A percentile compares a stretch with the other conserved stretches of the same genome.
Conservation (phyloP, 2,113 vertebrate species). For the Baryphthengus martii region DNA sequence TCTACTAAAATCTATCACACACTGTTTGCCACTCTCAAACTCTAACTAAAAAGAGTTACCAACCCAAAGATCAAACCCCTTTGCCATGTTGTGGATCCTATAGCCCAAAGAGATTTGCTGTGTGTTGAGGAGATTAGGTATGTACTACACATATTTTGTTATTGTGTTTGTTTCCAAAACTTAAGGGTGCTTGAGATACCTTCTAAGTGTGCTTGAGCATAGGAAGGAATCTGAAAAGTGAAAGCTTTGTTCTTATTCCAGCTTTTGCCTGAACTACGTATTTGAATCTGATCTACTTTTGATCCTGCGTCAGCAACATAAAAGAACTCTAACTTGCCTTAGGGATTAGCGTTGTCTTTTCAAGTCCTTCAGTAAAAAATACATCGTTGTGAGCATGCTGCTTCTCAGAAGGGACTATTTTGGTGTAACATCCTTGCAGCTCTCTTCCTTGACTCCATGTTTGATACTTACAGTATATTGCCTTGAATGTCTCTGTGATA, state of each 20-base stretch:
- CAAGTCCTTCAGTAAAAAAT: background rate
- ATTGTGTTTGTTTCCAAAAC: background rate
- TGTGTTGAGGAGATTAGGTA: background rate
- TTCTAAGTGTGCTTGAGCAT: background rate
- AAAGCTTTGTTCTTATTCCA: background rate
- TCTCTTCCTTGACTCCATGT: background rate
- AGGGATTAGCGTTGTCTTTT: background rate
- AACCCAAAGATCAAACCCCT: background rate
- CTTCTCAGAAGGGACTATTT: background rate
- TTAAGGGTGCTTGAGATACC: background rate
- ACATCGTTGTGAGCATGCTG: background rate
- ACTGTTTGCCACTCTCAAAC: background rate
- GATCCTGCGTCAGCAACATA: background rate
- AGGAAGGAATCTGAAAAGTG: background rate
- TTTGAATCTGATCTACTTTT: background rate
- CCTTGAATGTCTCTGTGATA: background rate
- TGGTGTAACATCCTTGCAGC: background rate
- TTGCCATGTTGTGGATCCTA: background rate
- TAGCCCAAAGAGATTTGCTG: background rate
- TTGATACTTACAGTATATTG: background rate
- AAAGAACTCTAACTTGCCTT: background rate
- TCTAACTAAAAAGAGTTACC: background rate
- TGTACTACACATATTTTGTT: background rate
- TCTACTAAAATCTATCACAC: background rate
- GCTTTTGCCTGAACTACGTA: background rate